Base-by-base conservation (phyloP, 92 coral and sea anemone species). In the Epizoanthus fatuus region DNA sequence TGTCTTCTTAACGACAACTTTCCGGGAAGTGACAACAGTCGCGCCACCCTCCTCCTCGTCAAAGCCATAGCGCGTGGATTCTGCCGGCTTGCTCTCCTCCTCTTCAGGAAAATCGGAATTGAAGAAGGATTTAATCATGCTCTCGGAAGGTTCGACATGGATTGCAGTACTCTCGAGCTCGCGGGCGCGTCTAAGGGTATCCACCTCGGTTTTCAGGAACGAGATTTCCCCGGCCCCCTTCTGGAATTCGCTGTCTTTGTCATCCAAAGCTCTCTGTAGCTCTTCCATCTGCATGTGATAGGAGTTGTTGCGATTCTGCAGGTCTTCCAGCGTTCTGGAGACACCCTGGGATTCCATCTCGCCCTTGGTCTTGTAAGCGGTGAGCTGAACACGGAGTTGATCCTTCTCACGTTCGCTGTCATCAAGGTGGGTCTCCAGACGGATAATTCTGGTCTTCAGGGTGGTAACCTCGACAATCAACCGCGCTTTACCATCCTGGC, bases 321-420 rank as follows among this genome's bases (percentile, higher is more conserved):
- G 56, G 68, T 95, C 98, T 45, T 93, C 89, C 67, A 95, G 72
- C 67, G 93, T 96, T 75, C 73, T 84, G 59, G 84, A 80, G 68
- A 94, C 84, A 19, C 90, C 96, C 0, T 85, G 86, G 8, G 83
- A 38, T 7, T 92, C 96, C 4, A 86, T 4, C 52, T 90, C 94
- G 8, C 91, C 92, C 72, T 87, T 94, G 53, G 77, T 85, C 4
- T 86, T 91, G 74, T 84, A 35, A 37, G 88, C 89, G 9, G 77
- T 64, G 49, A 94, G 60, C 89, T 92, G 96, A 3, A 90, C 78
- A 49, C 92, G 88, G 25, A 93, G 90, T 79, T 86, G 79, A 45
- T 92, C 94, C 81, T 92, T 94, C 77, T 87, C 98, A 3, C 94
- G 90, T 57, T 90, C 91, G 25, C 91, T 67, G 89, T 94, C 98